Evolutionary conservation across 37 sponge, comb jelly and placozoan species (phyloP).

Genomic region (Sycon ciliatum): DNA sequence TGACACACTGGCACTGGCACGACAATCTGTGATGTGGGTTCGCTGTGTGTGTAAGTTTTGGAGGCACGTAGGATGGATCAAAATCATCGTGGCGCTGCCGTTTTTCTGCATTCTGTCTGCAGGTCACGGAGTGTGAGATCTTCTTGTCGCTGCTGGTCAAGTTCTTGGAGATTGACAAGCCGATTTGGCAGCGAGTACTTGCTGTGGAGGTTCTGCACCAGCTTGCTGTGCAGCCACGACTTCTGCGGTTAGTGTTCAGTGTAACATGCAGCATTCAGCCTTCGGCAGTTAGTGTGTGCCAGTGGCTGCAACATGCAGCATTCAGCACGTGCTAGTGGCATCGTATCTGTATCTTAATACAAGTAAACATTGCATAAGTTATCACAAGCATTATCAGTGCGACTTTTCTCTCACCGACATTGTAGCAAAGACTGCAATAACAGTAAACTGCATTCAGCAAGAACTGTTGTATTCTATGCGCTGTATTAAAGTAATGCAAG

Average conservation of each 20-base stretch:
- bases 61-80: too few relatives aligned
- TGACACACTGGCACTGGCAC: too few relatives aligned
- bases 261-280: background rate
- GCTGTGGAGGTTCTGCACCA: conserved; percentile 79
- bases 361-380: too few relatives aligned
- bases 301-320: background rate
- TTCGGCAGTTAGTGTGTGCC: background rate
- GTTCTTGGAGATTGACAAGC: conserved; percentile 84
- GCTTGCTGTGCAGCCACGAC: conserved; percentile 44
- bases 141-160: conserved; percentile 83
- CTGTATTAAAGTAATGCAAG: too few relatives aligned
- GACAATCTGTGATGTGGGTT: too few relatives aligned
- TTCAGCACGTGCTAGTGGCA: background rate
- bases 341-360: background rate
- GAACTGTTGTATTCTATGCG: too few relatives aligned
- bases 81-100: too few relatives aligned
- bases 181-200: conserved; percentile 84
- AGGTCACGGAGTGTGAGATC: conserved; percentile 95
- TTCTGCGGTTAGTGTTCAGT: conserved; percentile 62
- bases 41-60: too few relatives aligned
- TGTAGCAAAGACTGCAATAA: too few relatives aligned
- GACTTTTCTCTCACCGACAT: too few relatives aligned
- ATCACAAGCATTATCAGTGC: too few relatives aligned
- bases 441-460: too few relatives aligned
- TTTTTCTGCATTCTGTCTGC: background rate